Base-by-base conservation (phyloP, 2,113 vertebrate genomes). In the Rhinoptilus africanus region DNA sequence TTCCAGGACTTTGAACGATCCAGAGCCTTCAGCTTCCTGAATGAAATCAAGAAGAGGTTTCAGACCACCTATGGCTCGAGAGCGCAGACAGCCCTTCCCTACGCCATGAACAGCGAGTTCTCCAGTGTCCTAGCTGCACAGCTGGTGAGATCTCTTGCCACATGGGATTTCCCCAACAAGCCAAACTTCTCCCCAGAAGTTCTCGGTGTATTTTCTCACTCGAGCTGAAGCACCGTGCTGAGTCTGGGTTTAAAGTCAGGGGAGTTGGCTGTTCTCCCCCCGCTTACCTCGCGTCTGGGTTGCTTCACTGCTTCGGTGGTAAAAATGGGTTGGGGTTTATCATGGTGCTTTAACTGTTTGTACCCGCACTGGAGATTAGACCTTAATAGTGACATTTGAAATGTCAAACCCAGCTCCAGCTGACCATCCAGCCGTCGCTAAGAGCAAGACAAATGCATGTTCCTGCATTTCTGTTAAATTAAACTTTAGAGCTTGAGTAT, bases 31-130 rank as follows among this genome's bases (percentile, higher is more conserved):
- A 99, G 85, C 82, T 99, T 99, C 98, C 98, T 99, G 79, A 98
- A 99, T 68, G 99, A 99, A 94, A 98, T 99, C 81, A 99, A 99
- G 97, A 99, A 99, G 97, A 98, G 99, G 11, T 99, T 99, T 92
- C 99, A 99, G 97, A 99, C 99, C 34, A 99, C 99, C 0, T 99
- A 99, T 1, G 99, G 99, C 68, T 99, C 99, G 0, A 98, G 99
- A 50, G 99, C 99, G 0, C 99, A 99, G 97, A 99, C 99, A 0
- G 99, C 99, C 11, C 98, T 99, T 53, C 99, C 99, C 35, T 99
- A 99, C 1, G 99, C 99, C 92, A 99, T 99, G 99, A 99, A 99
- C 98, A 99, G 99, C 32, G 99, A 99, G 95, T 99, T 99, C 97
- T 99, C 99, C 67, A 99, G 99, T 4, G 99, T 99, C 37, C 96